Base-by-base conservation (phyloP, 2,113 vertebrate species). In the Calidris pygmaea region DNA sequence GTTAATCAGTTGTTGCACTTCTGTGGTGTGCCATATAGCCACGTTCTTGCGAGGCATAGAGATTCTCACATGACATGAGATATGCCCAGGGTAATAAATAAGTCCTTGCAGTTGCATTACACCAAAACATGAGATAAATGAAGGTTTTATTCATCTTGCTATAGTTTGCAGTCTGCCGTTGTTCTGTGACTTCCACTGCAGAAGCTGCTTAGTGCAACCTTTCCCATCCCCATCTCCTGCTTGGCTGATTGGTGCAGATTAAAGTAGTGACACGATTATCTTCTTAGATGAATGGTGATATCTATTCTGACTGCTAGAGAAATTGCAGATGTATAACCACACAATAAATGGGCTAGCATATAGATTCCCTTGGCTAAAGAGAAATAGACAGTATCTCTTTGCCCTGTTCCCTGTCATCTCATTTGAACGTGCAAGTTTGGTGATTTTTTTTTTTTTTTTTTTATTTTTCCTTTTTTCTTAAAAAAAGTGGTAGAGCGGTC, bases 401-500 rank as follows among this genome's bases (percentile, higher is more conserved):
- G 52, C 74, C 15, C n/a, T 55, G 2, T 47, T 67, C 17, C 12
- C 15, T 72, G 19, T 37, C 11, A 27, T 52, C 32, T 39, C 15
- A 6, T 39, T 58, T 3, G 1, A 47, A n/a, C 5, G 1, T 5
- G 13, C 10, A 26, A 12, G 5, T 30, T 30, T 34, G 12, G 59
- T 10, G n/a, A 12, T 20, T 39, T 37, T 34, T 27, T 62, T 30
- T 73, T 8, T 79, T 15, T 41, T 41, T 41, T 41, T 41, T 10
- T 41, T 41, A n/a, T n/a, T n/a, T n/a, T 58, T n/a, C 21, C 20
- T 24, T 74, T 10, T 77, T 16, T n/a, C 14, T 17, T 27, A 24
- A 32, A 47, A 34, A 27, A 27, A 23, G 22, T 0, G 0, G 13
- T 53, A 14, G 12, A 2, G 1, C 1, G 2, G 8, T 26, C 39